Base-by-base conservation (phyloP, 2,888 invertebrate species). In the Platerodrilus igneus region DNA sequence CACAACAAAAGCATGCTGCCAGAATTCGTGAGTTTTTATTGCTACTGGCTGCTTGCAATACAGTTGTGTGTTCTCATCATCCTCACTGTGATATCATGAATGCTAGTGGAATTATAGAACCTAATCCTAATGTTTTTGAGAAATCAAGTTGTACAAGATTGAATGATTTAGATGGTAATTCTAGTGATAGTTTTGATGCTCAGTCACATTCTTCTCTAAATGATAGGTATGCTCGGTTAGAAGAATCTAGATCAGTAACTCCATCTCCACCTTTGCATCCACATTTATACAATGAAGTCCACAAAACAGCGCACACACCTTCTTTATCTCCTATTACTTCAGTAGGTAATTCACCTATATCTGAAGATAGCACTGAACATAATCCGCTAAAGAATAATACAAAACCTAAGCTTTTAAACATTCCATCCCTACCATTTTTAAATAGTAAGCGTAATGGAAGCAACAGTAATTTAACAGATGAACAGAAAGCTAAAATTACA, bases 11-110 rank as follows among this genome's bases (percentile, higher is more conserved):
- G 20, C 83, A 88, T 55, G 77, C 82, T 3, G 83, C 84, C 53
- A 74, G 83, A 60, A 78, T 90, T 18, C 84, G 86, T 56, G 92
- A 92, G 64, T 96, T 97, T 69, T 81, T 97, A 48, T 66, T 95
- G 43, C 79, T 93, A 14, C 73, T 97, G 66, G 88, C 96, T 9
- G 79, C 95, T 43, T 97, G 97, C 69, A 97, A 97, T 71, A 96
- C 96, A 0, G 96, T 97, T 4, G 88, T 96, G 35, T 95, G 96
- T 33, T 87, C 92, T 50, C 78, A 81, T 31, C 86, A 86, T 63
- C 92, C 93, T 4, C 83, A 83, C 64, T 73, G 74, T 51, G 83
- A 82, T 63, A 67, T 72, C 52, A 84, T 88, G 80, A 81, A 82
- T 63, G 75, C 83, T 35, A 83, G 80, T 62, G 81, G 81, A 14